Evolutionary conservation across 37 sponge, comb jelly and placozoan genomes (phyloP), one percentile per base, ranked within the genome.

Genomic region (Diacarnus erythraeanus): DNA sequence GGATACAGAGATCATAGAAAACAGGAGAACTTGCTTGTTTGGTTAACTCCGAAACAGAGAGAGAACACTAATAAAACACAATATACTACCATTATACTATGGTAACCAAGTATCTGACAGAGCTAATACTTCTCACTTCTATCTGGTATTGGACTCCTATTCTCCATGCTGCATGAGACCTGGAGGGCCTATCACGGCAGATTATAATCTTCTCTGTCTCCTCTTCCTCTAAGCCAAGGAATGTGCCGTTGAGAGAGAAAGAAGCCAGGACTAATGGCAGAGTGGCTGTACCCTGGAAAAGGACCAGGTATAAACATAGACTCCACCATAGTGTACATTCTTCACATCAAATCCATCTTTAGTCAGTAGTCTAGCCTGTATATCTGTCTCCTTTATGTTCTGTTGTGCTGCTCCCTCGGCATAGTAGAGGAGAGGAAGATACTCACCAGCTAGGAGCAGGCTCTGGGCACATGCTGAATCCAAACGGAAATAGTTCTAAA

Each of bases 1-100:
- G 86, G 86, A 90, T 90, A 90, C 91, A 90, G 59, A 84, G 76
- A 36, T 84, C 84, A 41, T 71, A 84, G 72, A 89, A 89, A 5
- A 75, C 42, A 12, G 81, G 80, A 39, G 41, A 10, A 23, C 12
- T 58, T 2, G 59, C 30, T 68, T 4, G 31, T 23, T 2, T 51
- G 27, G 25, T 58, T 30, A 70, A 26, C 47, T 63, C 47, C 27
- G 59, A 30, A 12, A 69, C 27, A 29, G 77, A 59, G 17, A 76
- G 1, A 8, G 63, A 61, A 37, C 77, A 76, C 77, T 76, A 40
- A 15, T n/a, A n/a, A n/a, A n/a, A n/a, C n/a, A n/a, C n/a, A n/a
- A n/a, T 57, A 37, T 8, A 71, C 12, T 22, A 71, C 27, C n/a
- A n/a, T n/a, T n/a, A n/a, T n/a, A n/a, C n/a, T n/a, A n/a, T n/a